Base-by-base conservation (phyloP, 2,797 vertebrate species). In the Anguilla megastoma region DNA sequence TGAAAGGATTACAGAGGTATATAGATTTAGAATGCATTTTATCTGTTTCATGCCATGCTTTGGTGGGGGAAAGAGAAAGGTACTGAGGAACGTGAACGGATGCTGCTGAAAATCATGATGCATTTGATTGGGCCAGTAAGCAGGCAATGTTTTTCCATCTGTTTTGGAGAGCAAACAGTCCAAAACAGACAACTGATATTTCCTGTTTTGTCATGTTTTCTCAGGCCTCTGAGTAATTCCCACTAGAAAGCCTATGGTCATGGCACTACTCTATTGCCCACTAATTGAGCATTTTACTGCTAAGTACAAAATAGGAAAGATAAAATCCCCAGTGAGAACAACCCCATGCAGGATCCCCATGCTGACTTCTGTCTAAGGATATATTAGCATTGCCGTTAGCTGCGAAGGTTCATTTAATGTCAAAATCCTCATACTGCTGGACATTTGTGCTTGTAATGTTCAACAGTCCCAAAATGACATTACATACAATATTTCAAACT, bases 401-500 rank as follows among this genome's bases (percentile, higher is more conserved):
- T 63, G 79, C 88, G 89, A 63, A 87, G 58, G 90, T 92, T 87
- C 86, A 88, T 84, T 41, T 87, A 79, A 90, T 60, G 91, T 93
- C 88, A 89, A 89, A 92, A 93, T 94, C 93, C 93, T 93, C 92
- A 93, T 92, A 93, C 89, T 92, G 94, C 89, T 92, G 94, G 92
- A 89, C 93, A 90, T 84, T 85, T 89, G 80, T 85, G 80, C 90
- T 45, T 24, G 50, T 16, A 54, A 66, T 90, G 88, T 86, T 89
- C 87, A 86, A 86, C 82, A 41, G 71, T 87, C 83, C 63, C 76
- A 45, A 94, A 94, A 95, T 92, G 87, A 90, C 90, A 89, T 94
- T 92, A 91, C 90, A 91, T 91, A 41, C 36, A 41, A 41, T 41
- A 91, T 90, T 88, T 74, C 89, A 92, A 91, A 93, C 91, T 90